These are phyloP conservation scores for Lamproptera curius DNA, from an alignment of 2,888 invertebrate species.

Conservation along the genomic window DNA sequence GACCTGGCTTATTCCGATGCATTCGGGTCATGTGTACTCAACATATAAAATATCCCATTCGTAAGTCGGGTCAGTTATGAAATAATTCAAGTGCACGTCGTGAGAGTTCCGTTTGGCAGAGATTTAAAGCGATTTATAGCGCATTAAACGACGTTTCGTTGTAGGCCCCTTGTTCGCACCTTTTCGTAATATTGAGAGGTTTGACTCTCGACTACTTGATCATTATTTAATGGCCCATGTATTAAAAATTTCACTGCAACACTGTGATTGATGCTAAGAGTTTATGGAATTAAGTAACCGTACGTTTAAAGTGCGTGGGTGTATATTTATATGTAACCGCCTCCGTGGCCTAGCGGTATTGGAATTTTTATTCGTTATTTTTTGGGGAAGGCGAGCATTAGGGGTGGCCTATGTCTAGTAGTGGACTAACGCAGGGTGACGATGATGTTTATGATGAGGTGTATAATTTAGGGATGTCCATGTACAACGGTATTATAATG, in stretches of 20 bases:
- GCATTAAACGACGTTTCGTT: constrained; percentile 52
- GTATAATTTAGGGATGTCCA: too few species aligned
- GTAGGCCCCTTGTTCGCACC: constrained; percentile 39
- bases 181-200: constrained; percentile 52
- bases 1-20: constrained; percentile 47
- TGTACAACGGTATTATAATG: too few species aligned
- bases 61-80: constrained; percentile 41
- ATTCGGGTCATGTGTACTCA: constrained; percentile 65
- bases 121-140: constrained; percentile 47
- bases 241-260: too few species aligned
- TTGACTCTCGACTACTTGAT: constrained; percentile 55
- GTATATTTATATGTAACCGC: not conserved
- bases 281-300: constrained; percentile 2
- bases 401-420: too few species aligned
- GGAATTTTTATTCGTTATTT: not conserved
- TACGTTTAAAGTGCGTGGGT: too few species aligned
- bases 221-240: constrained; percentile 36
- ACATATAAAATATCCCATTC: constrained; percentile 55
- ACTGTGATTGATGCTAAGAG: constrained; percentile 11
- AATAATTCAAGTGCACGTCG: constrained; percentile 38
- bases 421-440: too few species aligned
- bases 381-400: too few species aligned
- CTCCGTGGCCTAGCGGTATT: too few species aligned
- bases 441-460: too few species aligned
- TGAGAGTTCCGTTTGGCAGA: constrained; percentile 33